Evolutionary conservation across 1,140 invertebrate genomes (phyloP), one percentile per base, ranked within the genome.

Genomic region (Cryptotermes secundus): DNA sequence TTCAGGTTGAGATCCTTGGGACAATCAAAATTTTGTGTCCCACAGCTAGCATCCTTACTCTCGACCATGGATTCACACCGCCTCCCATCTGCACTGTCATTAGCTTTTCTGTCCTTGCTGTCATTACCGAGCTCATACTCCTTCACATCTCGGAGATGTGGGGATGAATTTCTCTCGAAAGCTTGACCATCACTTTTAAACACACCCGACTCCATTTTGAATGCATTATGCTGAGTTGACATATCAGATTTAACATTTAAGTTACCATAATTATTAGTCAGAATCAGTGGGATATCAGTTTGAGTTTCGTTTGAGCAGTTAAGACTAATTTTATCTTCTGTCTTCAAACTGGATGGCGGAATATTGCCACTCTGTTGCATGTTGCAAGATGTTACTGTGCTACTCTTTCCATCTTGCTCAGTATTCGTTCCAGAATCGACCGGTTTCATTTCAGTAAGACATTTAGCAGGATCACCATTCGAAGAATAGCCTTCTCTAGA

Each of bases 271-370:
- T 9, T 31, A 31, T 31, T 72, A 31, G 59, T 16, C 24, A 22
- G 26, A 22, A 59, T 59, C 7, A 22, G 1, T 9, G 26, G 59
- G 1, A n/a, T n/a, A 72, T 72, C 59, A 31, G 59, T 72, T 31
- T 72, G 59, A 31, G 59, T 72, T 31, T 72, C 59, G 31, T 72
- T 72, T 72, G 59, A 72, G 59, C 59, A 72, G 59, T 72, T 72
- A 6, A n/a, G 6, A 72, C 59, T 72, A 72, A 72, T 10, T 72
- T 72, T 72, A 31, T 72, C 59, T 72, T 72, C 59, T n/a, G 59
- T 12, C 31, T 72, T 72, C n/a, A 72, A 72, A 31, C n/a, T 72
- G 31, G 59, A 31, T n/a, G 59, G n/a, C 16, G 7, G n/a, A 72
- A 72, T 72, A 31, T 16, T 72, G n/a, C 16, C n/a, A 72, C 26